Evolutionary conservation across 2,797 vertebrate genomes (phyloP).

Genomic region (Pantherophis vulpinus): DNA sequence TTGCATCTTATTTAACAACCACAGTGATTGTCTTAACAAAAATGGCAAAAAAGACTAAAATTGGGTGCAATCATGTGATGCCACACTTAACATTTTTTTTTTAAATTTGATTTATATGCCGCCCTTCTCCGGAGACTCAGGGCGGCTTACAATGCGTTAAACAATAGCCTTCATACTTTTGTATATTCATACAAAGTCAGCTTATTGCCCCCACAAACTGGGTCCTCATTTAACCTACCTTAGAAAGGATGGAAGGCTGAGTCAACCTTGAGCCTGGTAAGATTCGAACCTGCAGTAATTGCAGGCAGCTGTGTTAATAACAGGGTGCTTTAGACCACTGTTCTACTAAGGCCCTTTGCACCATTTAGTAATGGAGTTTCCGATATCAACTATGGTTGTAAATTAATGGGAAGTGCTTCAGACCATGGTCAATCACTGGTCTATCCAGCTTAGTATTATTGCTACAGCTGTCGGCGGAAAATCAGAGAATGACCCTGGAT

Average conservation of each 20-base stretch:
- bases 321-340: too few relatives aligned
- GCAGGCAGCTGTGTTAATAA: too few relatives aligned
- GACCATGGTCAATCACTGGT: not conserved
- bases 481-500: not conserved
- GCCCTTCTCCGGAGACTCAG: too few relatives aligned
- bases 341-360: not conserved
- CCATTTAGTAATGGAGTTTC: not conserved
- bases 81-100: not conserved
- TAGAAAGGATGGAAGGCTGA: too few relatives aligned
- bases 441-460: not conserved
- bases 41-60: not conserved
- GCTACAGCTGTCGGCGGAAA: not conserved
- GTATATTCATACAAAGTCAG: too few relatives aligned
- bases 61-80: not conserved
- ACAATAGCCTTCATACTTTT: too few relatives aligned
- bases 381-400: not conserved
- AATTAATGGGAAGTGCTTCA: not conserved
- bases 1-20: not conserved
- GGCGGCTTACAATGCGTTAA: too few relatives aligned
- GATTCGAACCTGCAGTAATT: too few relatives aligned
- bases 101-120: too few relatives aligned
- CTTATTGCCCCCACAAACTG: too few relatives aligned
- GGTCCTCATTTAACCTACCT: too few relatives aligned
- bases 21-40: not conserved
- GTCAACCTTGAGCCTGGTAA: too few relatives aligned